phyloP scores from a whole-genome alignment of 2,797 vertebrate genomes.

The Denticeps clupeoides region DNA sequence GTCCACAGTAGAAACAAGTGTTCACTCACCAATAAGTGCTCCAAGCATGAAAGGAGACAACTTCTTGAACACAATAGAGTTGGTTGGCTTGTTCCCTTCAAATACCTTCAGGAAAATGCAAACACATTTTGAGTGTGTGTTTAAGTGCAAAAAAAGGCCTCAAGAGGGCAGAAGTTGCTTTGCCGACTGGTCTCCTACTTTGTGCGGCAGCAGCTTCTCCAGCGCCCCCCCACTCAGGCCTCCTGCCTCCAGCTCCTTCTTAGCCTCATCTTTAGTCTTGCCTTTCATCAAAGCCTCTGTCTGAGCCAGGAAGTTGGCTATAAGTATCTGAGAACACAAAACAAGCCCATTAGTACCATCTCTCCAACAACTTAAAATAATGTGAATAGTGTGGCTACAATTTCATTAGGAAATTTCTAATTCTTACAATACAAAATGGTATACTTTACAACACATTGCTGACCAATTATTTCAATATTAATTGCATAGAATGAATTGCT shows the following conservation, averaged over 20 bases:
- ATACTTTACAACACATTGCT: no score
- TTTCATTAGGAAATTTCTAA: no score
- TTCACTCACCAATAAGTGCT: constrained; percentile 78
- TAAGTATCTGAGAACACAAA: constrained; percentile 67
- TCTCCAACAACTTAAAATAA: no score
- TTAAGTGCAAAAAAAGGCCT: constrained; percentile 9
- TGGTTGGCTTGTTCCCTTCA: constrained; percentile 93
- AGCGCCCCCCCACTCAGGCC: constrained; percentile 70
- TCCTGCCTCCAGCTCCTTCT: constrained; percentile 73
- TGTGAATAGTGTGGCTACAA: no score
- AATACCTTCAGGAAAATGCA: constrained; percentile 69
- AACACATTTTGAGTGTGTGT: not conserved
- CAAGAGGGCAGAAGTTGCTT: constrained; percentile 21
- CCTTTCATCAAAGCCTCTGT: constrained; percentile 95
- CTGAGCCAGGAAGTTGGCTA: constrained; percentile 92
- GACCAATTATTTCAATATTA: no score
- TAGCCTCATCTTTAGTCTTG: constrained; percentile 81
- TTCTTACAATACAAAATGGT: no score
- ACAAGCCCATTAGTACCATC: no score
- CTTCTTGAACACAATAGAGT: constrained; percentile 90
- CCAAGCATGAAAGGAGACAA: constrained; percentile 83
- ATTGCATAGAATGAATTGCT: no score
- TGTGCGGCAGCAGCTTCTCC: constrained; percentile 88
- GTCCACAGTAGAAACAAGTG: no score
- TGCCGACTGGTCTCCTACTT: constrained; percentile 52